Conservation (phyloP, 2,797 vertebrate genomes). For the Ceryle rudis region DNA sequence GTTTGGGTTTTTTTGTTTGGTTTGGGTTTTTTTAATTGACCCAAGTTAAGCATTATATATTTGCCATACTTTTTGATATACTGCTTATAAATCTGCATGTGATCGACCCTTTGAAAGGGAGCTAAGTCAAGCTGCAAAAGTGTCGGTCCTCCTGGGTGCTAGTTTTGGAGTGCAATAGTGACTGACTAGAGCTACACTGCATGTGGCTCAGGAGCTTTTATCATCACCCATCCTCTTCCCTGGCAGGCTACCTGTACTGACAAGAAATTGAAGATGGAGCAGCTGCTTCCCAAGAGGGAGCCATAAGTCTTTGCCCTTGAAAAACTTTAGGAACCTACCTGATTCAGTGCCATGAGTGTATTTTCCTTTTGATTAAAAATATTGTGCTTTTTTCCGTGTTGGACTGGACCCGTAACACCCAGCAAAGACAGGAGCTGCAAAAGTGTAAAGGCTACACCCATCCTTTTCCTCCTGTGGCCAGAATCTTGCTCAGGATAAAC, state of each 20-base stretch:
- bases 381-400: background rate
- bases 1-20: background rate
- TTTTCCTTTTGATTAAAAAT: background rate
- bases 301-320: background rate
- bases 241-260: background rate
- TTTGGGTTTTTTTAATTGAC: background rate
- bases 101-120: background rate
- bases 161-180: background rate
- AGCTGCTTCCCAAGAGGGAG: background rate
- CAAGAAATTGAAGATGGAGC: background rate
- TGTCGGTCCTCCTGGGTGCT: background rate
- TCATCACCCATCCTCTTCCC: background rate
- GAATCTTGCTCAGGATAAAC: background rate
- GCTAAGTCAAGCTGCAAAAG: background rate
- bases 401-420: background rate
- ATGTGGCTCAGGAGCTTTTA: background rate
- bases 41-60: slow-evolving; percentile 22
- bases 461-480: background rate
- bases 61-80: background rate
- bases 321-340: background rate
- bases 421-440: background rate
- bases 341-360: background rate
- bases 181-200: background rate
- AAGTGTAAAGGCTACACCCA: rapidly evolving
- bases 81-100: slow-evolving; percentile 17